Evolutionary conservation across 2,113 vertebrate genomes (phyloP).

Genomic region (Larimichthys crocea): DNA sequence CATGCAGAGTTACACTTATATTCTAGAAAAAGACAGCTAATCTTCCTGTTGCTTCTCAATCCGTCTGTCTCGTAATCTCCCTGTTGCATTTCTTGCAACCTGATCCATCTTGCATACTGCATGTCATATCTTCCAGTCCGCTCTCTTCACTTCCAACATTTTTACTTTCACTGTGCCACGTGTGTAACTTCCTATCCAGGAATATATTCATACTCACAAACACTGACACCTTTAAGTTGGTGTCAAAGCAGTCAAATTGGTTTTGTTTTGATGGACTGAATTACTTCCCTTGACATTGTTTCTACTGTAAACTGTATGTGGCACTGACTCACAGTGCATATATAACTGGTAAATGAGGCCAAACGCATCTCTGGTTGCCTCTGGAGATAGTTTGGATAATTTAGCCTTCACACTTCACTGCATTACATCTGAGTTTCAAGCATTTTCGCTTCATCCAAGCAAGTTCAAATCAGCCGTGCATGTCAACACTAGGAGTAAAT

Average conservation of each 20-base stretch:
- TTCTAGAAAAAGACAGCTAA: slow-evolving; percentile 48
- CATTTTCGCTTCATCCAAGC: not conserved
- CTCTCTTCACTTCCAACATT: not conserved
- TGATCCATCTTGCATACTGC: slow-evolving; percentile 1
- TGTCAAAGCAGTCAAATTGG: no score
- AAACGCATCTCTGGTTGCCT: slow-evolving; percentile 18
- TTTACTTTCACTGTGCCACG: not conserved
- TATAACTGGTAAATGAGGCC: not conserved
- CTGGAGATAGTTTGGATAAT: slow-evolving; percentile 17
- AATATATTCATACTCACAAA: no score
- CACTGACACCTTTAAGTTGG: no score
- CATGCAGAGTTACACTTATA: slow-evolving; percentile 44
- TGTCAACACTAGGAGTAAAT: not conserved
- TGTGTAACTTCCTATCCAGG: not conserved
- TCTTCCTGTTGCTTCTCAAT: slow-evolving; percentile 18
- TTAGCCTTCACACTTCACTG: slow-evolving; percentile 12
- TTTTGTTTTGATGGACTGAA: not conserved
- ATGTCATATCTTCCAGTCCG: slow-evolving; percentile 3
- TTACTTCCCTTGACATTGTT: not conserved
- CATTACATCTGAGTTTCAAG: slow-evolving; percentile 5
- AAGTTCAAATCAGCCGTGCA: not conserved
- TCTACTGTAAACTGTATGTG: not conserved
- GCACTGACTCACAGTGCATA: not conserved
- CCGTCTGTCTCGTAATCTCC: slow-evolving; percentile 9
- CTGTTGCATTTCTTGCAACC: slow-evolving; percentile 7